phyloP scores from a whole-genome alignment of 2,113 vertebrate species.

The Entomyzon cyanotis region DNA sequence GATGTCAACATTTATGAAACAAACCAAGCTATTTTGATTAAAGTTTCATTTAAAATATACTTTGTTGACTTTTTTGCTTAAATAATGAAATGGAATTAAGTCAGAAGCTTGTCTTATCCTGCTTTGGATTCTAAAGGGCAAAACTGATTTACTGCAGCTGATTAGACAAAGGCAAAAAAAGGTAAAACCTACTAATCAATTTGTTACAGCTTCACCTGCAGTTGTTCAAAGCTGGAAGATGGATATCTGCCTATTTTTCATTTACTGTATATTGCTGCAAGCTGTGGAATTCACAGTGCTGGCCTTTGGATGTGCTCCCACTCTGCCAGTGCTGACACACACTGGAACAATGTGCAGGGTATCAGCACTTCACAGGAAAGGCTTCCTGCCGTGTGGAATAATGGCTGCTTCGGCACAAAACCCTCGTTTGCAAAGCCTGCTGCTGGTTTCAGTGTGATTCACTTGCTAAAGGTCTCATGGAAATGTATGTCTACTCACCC shows the following conservation, averaged over 20 bases:
- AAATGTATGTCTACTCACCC: not conserved
- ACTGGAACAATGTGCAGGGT: not conserved
- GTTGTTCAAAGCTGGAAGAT: constrained; percentile 22
- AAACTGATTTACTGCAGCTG: constrained; percentile 11
- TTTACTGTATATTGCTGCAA: not conserved
- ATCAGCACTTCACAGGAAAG: not conserved
- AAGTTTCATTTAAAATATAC: not conserved
- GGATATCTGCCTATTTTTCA: not conserved
- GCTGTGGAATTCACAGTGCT: not conserved
- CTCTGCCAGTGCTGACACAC: fast-evolving
- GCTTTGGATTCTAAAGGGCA: constrained; percentile 44
- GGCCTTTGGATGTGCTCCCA: not conserved
- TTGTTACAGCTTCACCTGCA: constrained; percentile 6
- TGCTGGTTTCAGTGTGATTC: not conserved
- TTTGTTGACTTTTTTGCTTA: not conserved
- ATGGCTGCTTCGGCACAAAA: not conserved
- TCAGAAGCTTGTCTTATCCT: not conserved
- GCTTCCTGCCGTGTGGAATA: not conserved
- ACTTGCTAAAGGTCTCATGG: not conserved
- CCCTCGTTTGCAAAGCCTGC: not conserved
- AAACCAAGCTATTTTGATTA: not conserved
- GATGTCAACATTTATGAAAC: not conserved
- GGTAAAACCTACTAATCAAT: not conserved
- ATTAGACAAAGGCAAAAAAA: not conserved
- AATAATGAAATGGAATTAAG: not conserved